Conservation (phyloP, 2,797 vertebrate genomes). For the Perodicticus potto region DNA sequence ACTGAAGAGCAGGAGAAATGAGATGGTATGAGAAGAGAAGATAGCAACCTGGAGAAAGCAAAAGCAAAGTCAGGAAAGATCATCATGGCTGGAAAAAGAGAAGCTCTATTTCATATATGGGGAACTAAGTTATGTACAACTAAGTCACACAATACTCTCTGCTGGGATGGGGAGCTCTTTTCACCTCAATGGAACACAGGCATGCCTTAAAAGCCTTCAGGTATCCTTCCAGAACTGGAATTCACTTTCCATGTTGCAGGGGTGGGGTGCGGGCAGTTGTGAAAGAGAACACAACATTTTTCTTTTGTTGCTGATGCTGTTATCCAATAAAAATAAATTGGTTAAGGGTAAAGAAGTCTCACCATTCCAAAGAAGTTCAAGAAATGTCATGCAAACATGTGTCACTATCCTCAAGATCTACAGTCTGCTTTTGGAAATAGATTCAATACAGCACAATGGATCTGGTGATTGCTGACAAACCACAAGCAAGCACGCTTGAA, state of each 20-base stretch:
- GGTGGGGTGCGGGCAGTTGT: background rate
- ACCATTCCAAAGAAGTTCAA: background rate
- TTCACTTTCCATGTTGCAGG: background rate
- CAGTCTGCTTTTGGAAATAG: background rate
- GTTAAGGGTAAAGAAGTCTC: background rate
- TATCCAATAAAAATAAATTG: constrained; percentile 11
- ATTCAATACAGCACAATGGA: background rate
- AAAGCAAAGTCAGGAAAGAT: background rate
- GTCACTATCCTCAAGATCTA: constrained; percentile 11
- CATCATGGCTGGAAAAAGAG: background rate
- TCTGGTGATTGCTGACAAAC: background rate
- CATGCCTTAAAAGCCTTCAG: background rate
- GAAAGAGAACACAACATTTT: background rate
- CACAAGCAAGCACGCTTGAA: background rate
- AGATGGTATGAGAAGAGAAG: background rate
- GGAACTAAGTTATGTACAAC: background rate
- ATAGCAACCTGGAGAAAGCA: background rate
- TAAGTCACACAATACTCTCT: background rate
- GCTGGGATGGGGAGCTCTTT: background rate
- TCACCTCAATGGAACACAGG: background rate
- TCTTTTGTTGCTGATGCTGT: background rate
- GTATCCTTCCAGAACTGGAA: background rate
- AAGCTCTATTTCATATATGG: background rate
- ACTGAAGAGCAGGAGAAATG: background rate
- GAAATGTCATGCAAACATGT: background rate